Percentiles rank a stretch among this genome's conserved stretches.
phyloP scores from a whole-genome alignment of 1,140 invertebrate genomes.

The Drosophila oshimai region DNA sequence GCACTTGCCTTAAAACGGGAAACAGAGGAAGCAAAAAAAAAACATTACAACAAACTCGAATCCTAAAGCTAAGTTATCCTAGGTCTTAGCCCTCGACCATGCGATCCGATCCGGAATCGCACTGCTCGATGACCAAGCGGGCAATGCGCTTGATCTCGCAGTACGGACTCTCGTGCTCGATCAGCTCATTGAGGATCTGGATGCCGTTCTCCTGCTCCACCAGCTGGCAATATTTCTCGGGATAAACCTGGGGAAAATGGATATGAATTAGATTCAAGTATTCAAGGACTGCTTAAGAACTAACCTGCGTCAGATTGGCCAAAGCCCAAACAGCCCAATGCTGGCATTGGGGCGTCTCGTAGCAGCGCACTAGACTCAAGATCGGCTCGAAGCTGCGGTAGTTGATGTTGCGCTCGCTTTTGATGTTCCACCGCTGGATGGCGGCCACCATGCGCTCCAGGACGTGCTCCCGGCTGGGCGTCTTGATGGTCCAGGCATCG shows the following conservation, averaged over 20 bases:
- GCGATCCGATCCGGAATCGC: conserved; percentile 73
- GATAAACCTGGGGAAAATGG: conserved; percentile 58
- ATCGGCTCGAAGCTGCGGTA: conserved; percentile 98
- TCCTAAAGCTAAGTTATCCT: conserved; percentile 22
- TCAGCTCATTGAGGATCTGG: conserved; percentile 87
- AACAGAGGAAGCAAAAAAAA: conserved; percentile 25
- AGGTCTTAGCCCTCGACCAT: conserved; percentile 68
- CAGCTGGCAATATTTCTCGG: conserved; percentile 94
- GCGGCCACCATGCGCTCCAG: conserved; percentile 90
- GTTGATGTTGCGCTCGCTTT: conserved; percentile 96
- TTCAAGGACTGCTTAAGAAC: not conserved
- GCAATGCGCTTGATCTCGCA: conserved; percentile 87
- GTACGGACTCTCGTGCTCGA: conserved; percentile 86
- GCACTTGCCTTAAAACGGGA: conserved; percentile 47
- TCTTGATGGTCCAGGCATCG: conserved; percentile 90
- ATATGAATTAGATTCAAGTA: not conserved
- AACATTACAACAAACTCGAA: conserved; percentile 70
- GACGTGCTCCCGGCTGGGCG: conserved; percentile 89
- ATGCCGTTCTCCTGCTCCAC: conserved; percentile 94
- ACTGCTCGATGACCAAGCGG: conserved; percentile 87
- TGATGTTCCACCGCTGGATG: conserved; percentile 94
- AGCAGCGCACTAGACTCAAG: conserved; percentile 89
- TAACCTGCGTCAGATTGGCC: conserved; percentile 95
- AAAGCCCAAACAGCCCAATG: conserved; percentile 99
- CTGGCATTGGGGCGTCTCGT: conserved; percentile 94